phyloP scores from a whole-genome alignment of 2,113 vertebrate species.

The Megaptera novaeangliae region DNA sequence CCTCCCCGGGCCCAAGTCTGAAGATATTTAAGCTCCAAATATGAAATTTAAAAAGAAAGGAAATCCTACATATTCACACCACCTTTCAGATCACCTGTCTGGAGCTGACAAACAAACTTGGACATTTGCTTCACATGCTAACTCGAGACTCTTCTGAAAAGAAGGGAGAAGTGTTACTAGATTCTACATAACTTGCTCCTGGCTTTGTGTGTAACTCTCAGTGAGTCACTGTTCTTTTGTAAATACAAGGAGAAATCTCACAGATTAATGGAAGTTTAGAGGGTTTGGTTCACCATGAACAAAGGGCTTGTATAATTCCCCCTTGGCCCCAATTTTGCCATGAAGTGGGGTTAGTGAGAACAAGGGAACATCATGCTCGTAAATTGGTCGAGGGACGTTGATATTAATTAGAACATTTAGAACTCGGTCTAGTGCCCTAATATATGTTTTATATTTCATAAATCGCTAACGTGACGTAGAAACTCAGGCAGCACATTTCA shows the following conservation, averaged over 20 bases:
- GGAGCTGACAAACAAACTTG: not conserved
- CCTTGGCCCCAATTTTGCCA: not conserved
- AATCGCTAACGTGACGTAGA: not conserved
- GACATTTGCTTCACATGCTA: not conserved
- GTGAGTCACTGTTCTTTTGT: constrained; percentile 2
- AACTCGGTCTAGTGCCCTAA: not conserved
- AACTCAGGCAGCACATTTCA: not conserved
- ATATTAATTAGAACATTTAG: not conserved
- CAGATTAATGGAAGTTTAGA: not conserved
- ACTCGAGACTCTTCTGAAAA: not conserved
- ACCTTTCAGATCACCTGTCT: not conserved
- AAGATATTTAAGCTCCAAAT: not conserved
- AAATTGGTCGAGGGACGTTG: not conserved
- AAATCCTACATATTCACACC: not conserved
- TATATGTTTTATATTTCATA: not conserved
- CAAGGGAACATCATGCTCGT: not conserved
- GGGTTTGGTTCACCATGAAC: not conserved
- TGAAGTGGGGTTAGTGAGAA: not conserved
- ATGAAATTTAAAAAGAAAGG: constrained; percentile 1
- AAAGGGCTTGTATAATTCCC: not conserved
- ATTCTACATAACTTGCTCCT: not conserved
- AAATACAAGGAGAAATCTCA: not conserved
- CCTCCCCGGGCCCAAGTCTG: not conserved
- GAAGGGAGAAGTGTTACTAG: not conserved
- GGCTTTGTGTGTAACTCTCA: not conserved